These are phyloP conservation scores for Aproaerema taeniolella DNA, from an alignment of 2,888 invertebrate genomes.

Conservation along the genomic window DNA sequence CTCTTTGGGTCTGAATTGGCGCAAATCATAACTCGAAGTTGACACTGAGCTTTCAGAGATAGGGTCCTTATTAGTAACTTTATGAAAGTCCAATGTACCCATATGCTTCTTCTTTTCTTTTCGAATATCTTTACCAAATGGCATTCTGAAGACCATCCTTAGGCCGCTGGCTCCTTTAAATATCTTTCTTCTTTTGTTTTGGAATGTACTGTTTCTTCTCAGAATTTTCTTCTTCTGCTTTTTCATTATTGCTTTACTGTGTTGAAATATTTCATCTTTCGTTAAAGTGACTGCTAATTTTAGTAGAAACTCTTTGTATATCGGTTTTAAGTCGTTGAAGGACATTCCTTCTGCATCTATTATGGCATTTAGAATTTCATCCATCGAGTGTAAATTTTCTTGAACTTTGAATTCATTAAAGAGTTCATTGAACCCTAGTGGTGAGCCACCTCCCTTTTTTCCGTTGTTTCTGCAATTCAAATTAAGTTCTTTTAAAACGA, in stretches of 20 bases:
- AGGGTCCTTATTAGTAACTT: slow-evolving; percentile 39
- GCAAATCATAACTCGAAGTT: slow-evolving; percentile 79
- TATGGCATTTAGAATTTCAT: slow-evolving; percentile 91
- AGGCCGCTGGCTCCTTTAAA: slow-evolving; percentile 79
- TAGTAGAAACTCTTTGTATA: slow-evolving; percentile 92
- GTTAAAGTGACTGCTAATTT: slow-evolving; percentile 92
- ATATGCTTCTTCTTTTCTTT: slow-evolving; percentile 44
- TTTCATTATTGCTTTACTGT: slow-evolving; percentile 93
- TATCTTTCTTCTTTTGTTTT: slow-evolving; percentile 78
- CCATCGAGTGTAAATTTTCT: slow-evolving; percentile 91
- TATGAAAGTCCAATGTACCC: slow-evolving; percentile 39
- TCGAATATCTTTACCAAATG: slow-evolving; percentile 64
- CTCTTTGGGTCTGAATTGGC: slow-evolving; percentile 79
- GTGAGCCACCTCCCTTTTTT: slow-evolving; percentile 84
- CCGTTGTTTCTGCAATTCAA: slow-evolving; percentile 76
- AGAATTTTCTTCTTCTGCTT: slow-evolving; percentile 85
- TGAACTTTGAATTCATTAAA: slow-evolving; percentile 92
- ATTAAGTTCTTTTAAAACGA: slow-evolving; percentile 8
- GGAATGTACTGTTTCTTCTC: slow-evolving; percentile 72
- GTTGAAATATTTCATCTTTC: slow-evolving; percentile 93
- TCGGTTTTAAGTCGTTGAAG: slow-evolving; percentile 93
- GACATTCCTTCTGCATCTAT: slow-evolving; percentile 96
- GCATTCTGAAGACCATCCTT: slow-evolving; percentile 80
- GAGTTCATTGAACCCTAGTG: slow-evolving; percentile 90
- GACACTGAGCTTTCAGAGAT: slow-evolving; percentile 79